These are phyloP conservation scores for Aldrovandia affinis DNA, from an alignment of 2,797 vertebrate species.

Conservation along the genomic window DNA sequence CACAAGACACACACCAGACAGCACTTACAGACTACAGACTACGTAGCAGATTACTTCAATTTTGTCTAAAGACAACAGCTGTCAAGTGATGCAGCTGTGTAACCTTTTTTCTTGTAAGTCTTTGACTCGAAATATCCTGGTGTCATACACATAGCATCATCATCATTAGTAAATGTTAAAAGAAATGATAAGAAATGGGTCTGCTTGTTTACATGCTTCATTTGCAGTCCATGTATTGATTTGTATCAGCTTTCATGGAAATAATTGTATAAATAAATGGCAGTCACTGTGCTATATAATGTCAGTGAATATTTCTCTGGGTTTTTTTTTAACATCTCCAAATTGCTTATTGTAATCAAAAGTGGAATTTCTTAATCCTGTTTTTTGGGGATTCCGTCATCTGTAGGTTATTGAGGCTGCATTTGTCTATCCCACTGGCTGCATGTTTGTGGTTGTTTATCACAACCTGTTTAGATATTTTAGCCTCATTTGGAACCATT, in stretches of 20 bases:
- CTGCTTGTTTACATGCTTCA: not conserved
- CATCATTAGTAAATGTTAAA: too few species aligned
- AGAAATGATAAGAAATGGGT: not conserved
- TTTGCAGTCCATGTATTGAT: not conserved
- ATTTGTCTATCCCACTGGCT: not conserved
- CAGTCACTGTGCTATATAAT: not conserved
- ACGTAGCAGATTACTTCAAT: not conserved
- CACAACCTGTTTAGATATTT: not conserved
- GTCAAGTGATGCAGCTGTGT: not conserved
- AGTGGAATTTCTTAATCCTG: not conserved
- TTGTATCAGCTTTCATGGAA: not conserved
- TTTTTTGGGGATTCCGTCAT: not conserved
- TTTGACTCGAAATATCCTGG: not conserved
- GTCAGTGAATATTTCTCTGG: not conserved
- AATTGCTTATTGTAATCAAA: not conserved
- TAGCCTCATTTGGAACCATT: slow-evolving; percentile 7
- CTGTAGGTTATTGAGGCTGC: not conserved
- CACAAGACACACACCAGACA: not conserved
- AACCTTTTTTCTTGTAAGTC: not conserved
- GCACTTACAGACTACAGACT: not conserved
- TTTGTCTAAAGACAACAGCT: not conserved
- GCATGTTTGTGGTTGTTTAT: not conserved
- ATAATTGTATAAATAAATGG: not conserved
- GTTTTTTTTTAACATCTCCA: not conserved
- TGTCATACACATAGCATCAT: not conserved